phyloP scores from a whole-genome alignment of 2,797 vertebrate species.

The Buceros bicornis region DNA sequence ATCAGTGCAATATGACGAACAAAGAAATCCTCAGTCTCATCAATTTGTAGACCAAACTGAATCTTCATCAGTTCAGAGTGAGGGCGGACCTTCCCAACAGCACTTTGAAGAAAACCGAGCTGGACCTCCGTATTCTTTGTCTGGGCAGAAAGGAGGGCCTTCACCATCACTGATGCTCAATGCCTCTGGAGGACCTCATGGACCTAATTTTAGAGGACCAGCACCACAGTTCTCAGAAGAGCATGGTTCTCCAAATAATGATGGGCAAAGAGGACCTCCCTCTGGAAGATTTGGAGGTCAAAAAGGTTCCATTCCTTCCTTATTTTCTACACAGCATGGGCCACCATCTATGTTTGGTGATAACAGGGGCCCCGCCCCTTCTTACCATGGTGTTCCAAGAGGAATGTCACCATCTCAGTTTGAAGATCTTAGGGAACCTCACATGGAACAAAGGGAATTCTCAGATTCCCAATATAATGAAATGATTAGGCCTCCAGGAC shows the following conservation, averaged over 20 bases:
- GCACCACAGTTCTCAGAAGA: slow-evolving; percentile 80
- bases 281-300: slow-evolving; percentile 86
- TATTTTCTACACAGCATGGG: slow-evolving; percentile 87
- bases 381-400: slow-evolving; percentile 86
- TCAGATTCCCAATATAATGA: slow-evolving; percentile 82
- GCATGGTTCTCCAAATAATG: slow-evolving; percentile 64
- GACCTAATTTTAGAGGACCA: slow-evolving; percentile 80
- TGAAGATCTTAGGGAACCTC: slow-evolving; percentile 86
- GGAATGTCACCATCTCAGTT: slow-evolving; percentile 85
- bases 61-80: background rate
- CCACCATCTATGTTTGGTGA: slow-evolving; percentile 87
- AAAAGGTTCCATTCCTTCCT: slow-evolving; percentile 87
- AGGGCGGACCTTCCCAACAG: slow-evolving; percentile 67
- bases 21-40: slow-evolving; percentile 58
- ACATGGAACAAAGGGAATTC: slow-evolving; percentile 84
- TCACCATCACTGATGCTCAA: slow-evolving; percentile 76
- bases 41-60: slow-evolving; percentile 69
- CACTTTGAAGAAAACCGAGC: slow-evolving; percentile 66
- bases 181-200: slow-evolving; percentile 75
- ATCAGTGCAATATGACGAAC: slow-evolving; percentile 69
- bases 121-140: background rate
- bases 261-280: slow-evolving; percentile 84
- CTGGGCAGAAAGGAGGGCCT: slow-evolving; percentile 78
- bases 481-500: slow-evolving; percentile 76
- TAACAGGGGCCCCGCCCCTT: slow-evolving; percentile 83